A percentile compares a stretch with the other conserved stretches of the same genome.
These are phyloP conservation scores for Penaeus indicus DNA, from an alignment of 1,140 invertebrate species.

Conservation along the genomic window DNA sequence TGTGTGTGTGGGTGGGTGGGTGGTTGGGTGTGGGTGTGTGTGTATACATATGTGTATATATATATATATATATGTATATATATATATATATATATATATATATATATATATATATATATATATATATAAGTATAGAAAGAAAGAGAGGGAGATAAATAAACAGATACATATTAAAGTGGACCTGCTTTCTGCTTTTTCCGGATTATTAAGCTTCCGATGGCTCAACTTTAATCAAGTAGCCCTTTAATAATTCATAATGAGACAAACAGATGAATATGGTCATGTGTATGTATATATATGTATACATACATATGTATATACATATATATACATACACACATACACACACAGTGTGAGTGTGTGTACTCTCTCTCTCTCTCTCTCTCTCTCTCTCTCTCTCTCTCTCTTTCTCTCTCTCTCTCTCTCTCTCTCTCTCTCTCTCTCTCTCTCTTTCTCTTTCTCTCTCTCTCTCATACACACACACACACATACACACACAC, in stretches of 20 bases:
- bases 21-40: not conserved
- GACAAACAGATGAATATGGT: not conserved
- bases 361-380: not conserved
- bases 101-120: slow-evolving; percentile 18
- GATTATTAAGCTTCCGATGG: not conserved
- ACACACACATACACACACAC: too few relatives aligned
- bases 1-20: not conserved
- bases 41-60: not conserved
- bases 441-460: too few relatives aligned
- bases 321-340: not conserved
- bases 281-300: slow-evolving; percentile 11
- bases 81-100: slow-evolving; percentile 15
- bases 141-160: not conserved
- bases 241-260: not conserved
- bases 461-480: too few relatives aligned
- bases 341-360: not conserved
- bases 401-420: too few relatives aligned
- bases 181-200: not conserved
- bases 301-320: slow-evolving; percentile 11
- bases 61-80: not conserved
- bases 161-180: not conserved
- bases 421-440: too few relatives aligned
- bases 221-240: not conserved
- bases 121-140: not conserved
- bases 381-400: too few relatives aligned